Evolutionary conservation across 2,113 vertebrate genomes (phyloP).

Genomic region (Siniperca knerii): DNA sequence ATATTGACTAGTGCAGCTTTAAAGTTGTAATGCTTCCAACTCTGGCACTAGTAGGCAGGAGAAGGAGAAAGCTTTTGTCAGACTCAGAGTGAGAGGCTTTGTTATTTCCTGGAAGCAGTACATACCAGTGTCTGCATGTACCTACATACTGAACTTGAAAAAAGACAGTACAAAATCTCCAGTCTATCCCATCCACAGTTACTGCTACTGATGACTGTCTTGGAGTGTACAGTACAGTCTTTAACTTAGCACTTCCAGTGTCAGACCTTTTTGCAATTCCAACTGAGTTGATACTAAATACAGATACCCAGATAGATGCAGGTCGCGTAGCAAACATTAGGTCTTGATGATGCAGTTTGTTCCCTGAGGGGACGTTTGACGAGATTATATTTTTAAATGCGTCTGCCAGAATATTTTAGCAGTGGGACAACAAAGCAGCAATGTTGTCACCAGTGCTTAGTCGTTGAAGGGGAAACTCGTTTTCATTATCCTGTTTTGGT

Average conservation of each 20-base stretch:
- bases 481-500: constrained; percentile 12
- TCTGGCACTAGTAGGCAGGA: neutral
- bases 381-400: constrained; percentile 1
- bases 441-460: neutral
- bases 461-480: constrained; percentile 10
- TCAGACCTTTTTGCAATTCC: neutral
- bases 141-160: neutral
- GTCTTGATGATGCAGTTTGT: neutral
- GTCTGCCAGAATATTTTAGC: constrained; percentile 9
- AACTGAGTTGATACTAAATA: neutral
- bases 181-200: neutral
- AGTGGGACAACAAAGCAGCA: neutral
- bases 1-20: neutral
- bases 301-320: neutral
- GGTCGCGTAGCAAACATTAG: neutral
- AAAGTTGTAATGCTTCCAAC: neutral
- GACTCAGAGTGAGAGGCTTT: neutral
- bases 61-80: neutral
- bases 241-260: neutral
- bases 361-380: neutral
- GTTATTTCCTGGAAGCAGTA: neutral
- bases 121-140: neutral
- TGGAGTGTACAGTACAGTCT: neutral
- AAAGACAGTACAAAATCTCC: neutral
- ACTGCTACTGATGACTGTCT: neutral